Evolutionary conservation across 2,888 invertebrate species (phyloP), one percentile per base, ranked within the genome.

Genomic region (Nomada flava): DNA sequence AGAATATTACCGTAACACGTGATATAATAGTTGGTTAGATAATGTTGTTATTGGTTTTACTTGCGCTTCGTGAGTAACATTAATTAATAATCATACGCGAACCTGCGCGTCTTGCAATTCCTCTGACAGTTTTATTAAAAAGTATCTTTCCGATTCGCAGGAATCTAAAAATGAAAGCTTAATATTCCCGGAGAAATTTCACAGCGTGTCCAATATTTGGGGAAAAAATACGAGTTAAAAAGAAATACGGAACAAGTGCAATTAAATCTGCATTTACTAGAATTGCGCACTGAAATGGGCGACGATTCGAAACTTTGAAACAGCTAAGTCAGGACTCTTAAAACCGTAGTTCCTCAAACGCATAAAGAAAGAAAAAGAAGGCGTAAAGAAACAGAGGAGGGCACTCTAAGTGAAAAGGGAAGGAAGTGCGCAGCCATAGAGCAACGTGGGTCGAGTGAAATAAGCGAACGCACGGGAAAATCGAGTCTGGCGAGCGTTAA

Each of bases 391-490:
- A 18, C 11, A 1, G 13, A 7, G 20, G n/a, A 23, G 23, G 23
- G 1, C 47, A 1, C 50, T 42, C 26, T 2, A 42, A 42, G 52
- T 44, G 55, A 57, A 59, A 47, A 44, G 36, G 29, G 77, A 62
- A 60, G 23, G 62, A 36, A 47, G 42, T 13, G 62, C 0, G 23
- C 23, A n/a, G 67, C 59, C 9, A 50, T 53, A 53, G 44, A 47
- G 53, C 50, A 57, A 47, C 36, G 36, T 13, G 47, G 13, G 15
- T 9, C 10, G 36, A 76, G 76, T 47, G 63, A 71, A 76, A 71
- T 23, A 44, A 67, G 75, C 44, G 59, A 75, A 44, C 52, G 23
- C 11, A 15, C 15, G 70, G 29, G 70, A 62, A 52, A 71, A 76
- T 63, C 29, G 47, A 47, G 53, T 23, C 67, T 55, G 62, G 55